Percentiles rank a stretch among this genome's conserved stretches.
Evolutionary conservation across 1,140 invertebrate species (phyloP).

Genomic region (Apis laboriosa): DNA sequence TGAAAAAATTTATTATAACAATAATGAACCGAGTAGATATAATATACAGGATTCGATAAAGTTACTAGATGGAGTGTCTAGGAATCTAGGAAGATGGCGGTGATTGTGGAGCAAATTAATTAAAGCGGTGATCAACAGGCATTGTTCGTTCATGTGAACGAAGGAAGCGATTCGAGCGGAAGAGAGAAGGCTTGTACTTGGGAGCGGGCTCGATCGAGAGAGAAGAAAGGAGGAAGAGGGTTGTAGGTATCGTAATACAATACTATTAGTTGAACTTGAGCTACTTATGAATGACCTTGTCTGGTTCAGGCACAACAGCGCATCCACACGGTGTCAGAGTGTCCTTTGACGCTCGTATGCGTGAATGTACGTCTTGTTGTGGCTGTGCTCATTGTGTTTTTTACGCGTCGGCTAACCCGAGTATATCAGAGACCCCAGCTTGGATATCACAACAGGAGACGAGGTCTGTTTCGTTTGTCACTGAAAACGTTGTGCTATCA

Average conservation of each 20-base stretch:
- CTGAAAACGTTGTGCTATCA: neutral
- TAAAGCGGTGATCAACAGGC: constrained; percentile 7
- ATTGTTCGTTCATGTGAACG: constrained; percentile 19
- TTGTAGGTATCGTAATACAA: constrained; percentile 74
- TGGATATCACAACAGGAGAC: constrained; percentile 32
- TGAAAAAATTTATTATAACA: too few species aligned
- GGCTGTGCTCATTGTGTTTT: constrained; percentile 41
- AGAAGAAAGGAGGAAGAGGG: constrained; percentile 35
- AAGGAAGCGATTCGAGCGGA: neutral
- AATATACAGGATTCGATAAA: neutral
- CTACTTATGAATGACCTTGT: constrained; percentile 77
- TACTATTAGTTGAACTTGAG: constrained; percentile 77
- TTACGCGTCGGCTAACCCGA: constrained; percentile 11
- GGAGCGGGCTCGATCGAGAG: neutral
- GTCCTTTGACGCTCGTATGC: constrained; percentile 29
- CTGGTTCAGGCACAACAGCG: constrained; percentile 58
- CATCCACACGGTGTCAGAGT: neutral
- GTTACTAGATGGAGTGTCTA: neutral
- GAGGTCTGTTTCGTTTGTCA: constrained; percentile 9
- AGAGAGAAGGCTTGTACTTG: neutral
- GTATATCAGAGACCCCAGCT: constrained; percentile 16
- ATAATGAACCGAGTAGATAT: too few species aligned
- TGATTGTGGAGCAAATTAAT: neutral
- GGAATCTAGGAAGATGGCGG: neutral
- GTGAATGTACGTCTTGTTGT: constrained; percentile 42